Conservation (phyloP, 2,888 invertebrate genomes). For the Liopterus haemorrhoidalis region DNA sequence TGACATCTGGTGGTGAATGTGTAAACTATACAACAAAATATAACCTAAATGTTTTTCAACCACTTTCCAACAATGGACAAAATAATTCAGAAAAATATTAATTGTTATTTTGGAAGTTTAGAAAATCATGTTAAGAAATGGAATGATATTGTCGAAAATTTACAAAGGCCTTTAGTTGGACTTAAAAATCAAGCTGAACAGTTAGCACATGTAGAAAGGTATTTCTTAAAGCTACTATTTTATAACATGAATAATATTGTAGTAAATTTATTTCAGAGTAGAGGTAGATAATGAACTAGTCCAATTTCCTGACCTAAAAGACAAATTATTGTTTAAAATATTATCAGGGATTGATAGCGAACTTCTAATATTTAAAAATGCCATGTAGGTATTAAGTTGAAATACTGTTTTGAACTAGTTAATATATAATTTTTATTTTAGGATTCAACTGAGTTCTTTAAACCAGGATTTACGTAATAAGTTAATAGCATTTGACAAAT, state of each 20-base stretch:
- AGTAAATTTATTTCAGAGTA: conserved; percentile 9
- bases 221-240: not conserved
- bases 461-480: conserved; percentile 15
- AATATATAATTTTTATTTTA: conserved; percentile 7
- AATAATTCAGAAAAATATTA: conserved; percentile 12
- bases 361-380: conserved; percentile 6
- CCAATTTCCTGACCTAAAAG: conserved; percentile 18
- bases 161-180: conserved; percentile 10
- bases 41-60: too few species aligned
- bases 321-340: conserved; percentile 14
- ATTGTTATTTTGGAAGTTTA: conserved; percentile 13
- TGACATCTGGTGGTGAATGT: too few species aligned
- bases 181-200: conserved; percentile 17
- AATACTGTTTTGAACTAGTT: not conserved
- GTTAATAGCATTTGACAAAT: conserved; percentile 14
- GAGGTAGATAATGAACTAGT: conserved; percentile 11
- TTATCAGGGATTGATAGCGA: conserved; percentile 17
- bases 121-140: conserved; percentile 15
- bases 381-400: conserved; percentile 14
- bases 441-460: conserved; percentile 2
- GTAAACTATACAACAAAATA: too few species aligned
- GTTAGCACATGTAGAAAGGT: conserved; percentile 14
- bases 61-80: too few species aligned
- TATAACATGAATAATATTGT: not conserved
- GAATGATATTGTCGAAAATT: conserved; percentile 8